Conservation (phyloP, 2,888 invertebrate genomes). For the Drosophila pseudotakahashii region DNA sequence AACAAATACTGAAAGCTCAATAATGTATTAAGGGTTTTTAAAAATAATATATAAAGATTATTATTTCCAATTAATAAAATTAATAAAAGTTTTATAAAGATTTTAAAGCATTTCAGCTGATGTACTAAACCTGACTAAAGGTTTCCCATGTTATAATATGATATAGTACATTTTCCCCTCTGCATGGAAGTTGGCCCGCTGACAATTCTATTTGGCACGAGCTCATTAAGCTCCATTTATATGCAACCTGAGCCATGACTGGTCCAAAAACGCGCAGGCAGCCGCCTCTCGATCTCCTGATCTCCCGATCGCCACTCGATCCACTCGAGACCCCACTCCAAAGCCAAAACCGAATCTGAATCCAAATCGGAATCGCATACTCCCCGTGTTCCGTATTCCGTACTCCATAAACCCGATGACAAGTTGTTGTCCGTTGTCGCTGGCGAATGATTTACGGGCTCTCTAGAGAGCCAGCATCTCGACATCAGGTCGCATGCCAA, state of each 20-base stretch:
- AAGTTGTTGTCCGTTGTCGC: conserved; percentile 79
- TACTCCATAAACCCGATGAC: conserved; percentile 57
- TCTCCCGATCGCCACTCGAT: conserved; percentile 48
- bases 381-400: conserved; percentile 13
- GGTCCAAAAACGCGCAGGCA: conserved; percentile 61
- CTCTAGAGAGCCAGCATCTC: conserved; percentile 34
- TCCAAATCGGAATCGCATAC: conserved; percentile 10
- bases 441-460: conserved; percentile 73
- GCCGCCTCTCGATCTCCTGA: conserved; percentile 50
- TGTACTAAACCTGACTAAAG: no score
- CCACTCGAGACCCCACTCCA: conserved; percentile 31
- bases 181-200: conserved; percentile 46
- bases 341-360: conserved; percentile 1
- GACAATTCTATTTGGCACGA: conserved; percentile 82
- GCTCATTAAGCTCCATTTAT: conserved; percentile 83
- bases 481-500: conserved; percentile 49
- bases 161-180: background rate
- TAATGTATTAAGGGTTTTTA: no score
- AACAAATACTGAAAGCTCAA: no score
- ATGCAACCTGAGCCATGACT: conserved; percentile 79
- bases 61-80: no score
- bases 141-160: no score
- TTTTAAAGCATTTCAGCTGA: no score
- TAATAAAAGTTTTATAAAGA: no score
- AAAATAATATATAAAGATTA: no score